These are phyloP conservation scores for Dysmachus trigonus DNA, from an alignment of 2,888 invertebrate genomes.

Conservation along the genomic window DNA sequence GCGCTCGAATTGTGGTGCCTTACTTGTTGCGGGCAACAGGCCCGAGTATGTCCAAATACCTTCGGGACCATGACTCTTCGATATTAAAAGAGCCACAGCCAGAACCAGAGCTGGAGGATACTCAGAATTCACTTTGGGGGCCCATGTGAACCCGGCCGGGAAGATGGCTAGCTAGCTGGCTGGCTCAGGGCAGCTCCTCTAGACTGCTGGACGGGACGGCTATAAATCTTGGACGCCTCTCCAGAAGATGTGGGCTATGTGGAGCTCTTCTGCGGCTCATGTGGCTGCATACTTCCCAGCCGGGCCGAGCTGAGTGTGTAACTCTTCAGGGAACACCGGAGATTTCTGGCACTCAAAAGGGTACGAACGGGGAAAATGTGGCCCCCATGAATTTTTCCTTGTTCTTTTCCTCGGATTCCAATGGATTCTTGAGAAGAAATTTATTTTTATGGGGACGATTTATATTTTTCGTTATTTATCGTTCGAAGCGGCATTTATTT, in stretches of 20 bases:
- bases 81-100: slow-evolving; percentile 20
- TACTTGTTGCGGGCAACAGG: slow-evolving; percentile 29
- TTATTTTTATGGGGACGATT: slow-evolving; percentile 37
- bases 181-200: neutral
- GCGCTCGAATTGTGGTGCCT: slow-evolving; percentile 27
- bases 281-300: neutral
- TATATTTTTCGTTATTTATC: slow-evolving; percentile 30
- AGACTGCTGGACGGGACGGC: slow-evolving; percentile 32
- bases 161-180: neutral
- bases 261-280: slow-evolving; percentile 6
- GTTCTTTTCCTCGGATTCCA: slow-evolving; percentile 11
- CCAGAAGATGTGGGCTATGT: neutral
- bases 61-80: slow-evolving; percentile 28
- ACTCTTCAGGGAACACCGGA: neutral
- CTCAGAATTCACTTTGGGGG: slow-evolving; percentile 28
- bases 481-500: neutral
- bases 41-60: slow-evolving; percentile 27
- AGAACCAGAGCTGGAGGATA: slow-evolving; percentile 18
- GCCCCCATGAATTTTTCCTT: slow-evolving; percentile 15
- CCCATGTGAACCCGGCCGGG: slow-evolving; percentile 12
- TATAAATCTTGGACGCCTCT: slow-evolving; percentile 38
- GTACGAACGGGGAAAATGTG: neutral
- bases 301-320: neutral
- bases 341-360: neutral
- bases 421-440: slow-evolving; percentile 9